Conservation (phyloP, 1,140 invertebrate species). For the Eriosoma lanigerum region DNA sequence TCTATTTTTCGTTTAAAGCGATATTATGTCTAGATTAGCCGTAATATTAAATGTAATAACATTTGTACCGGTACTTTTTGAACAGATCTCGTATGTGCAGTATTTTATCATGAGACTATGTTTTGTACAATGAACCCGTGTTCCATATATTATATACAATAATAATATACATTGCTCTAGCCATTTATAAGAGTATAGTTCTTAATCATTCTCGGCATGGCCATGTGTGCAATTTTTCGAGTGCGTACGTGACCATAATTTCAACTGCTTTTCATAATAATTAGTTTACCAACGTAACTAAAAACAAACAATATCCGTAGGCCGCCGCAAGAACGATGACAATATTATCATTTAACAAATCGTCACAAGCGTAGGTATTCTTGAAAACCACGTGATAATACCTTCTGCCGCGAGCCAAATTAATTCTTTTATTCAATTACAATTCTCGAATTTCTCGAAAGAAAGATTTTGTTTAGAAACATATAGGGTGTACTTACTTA, state of each 20-base stretch:
- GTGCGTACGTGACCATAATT: slow-evolving; percentile 43
- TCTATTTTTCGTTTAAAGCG: too few relatives aligned
- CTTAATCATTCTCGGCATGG: slow-evolving; percentile 6
- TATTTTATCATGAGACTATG: not conserved
- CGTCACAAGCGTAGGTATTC: slow-evolving; percentile 6
- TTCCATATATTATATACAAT: not conserved
- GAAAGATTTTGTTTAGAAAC: too few relatives aligned
- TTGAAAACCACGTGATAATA: not conserved
- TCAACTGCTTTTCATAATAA: slow-evolving; percentile 30
- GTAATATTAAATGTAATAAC: not conserved
- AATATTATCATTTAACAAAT: not conserved
- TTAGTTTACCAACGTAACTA: slow-evolving; percentile 9
- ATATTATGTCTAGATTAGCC: too few relatives aligned
- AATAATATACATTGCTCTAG: not conserved
- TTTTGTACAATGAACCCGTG: slow-evolving; percentile 20
- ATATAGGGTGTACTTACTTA: too few relatives aligned
- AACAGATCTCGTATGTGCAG: too few relatives aligned
- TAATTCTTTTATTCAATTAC: slow-evolving; percentile 2
- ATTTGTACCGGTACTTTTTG: not conserved
- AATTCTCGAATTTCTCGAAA: too few relatives aligned
- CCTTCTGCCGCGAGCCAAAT: not conserved
- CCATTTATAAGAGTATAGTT: not conserved
- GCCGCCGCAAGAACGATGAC: not conserved
- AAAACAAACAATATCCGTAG: not conserved
- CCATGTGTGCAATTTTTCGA: slow-evolving; percentile 25